Percentiles rank a stretch among this genome's conserved stretches.
phyloP scores from a whole-genome alignment of 2,113 vertebrate species.

The Corythornis cristatus region DNA sequence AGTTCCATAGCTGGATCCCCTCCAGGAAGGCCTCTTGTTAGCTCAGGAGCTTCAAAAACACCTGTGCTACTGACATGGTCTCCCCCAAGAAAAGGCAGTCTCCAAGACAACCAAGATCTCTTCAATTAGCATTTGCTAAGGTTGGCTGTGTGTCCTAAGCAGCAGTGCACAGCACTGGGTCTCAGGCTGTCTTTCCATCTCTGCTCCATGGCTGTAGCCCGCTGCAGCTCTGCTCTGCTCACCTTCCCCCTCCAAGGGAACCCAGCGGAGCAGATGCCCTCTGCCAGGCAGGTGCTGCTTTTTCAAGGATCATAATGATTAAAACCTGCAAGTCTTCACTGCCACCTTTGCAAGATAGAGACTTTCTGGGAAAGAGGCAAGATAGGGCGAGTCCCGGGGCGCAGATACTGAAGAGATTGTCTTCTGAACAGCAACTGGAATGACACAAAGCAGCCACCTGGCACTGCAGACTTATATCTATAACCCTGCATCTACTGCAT shows the following conservation, averaged over 20 bases:
- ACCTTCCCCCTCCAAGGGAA: neutral
- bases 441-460: neutral
- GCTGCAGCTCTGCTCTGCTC: neutral
- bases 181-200: rapidly evolving
- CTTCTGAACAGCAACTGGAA: neutral
- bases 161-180: neutral
- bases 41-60: neutral
- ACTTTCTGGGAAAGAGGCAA: neutral
- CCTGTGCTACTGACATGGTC: neutral
- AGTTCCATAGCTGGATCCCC: neutral
- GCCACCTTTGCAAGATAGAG: neutral
- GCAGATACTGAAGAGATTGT: neutral
- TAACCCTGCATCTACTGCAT: neutral
- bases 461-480: neutral
- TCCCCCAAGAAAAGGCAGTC: neutral
- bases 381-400: neutral
- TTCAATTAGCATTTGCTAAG: neutral
- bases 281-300: neutral
- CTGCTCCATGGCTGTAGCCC: neutral
- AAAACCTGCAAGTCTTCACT: neutral
- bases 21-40: neutral
- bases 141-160: neutral
- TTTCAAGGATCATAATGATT: neutral
- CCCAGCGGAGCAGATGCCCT: neutral
- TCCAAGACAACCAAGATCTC: constrained; percentile 6